These are phyloP conservation scores for Deilephila elpenor DNA, from an alignment of 2,888 invertebrate genomes.

Conservation along the genomic window DNA sequence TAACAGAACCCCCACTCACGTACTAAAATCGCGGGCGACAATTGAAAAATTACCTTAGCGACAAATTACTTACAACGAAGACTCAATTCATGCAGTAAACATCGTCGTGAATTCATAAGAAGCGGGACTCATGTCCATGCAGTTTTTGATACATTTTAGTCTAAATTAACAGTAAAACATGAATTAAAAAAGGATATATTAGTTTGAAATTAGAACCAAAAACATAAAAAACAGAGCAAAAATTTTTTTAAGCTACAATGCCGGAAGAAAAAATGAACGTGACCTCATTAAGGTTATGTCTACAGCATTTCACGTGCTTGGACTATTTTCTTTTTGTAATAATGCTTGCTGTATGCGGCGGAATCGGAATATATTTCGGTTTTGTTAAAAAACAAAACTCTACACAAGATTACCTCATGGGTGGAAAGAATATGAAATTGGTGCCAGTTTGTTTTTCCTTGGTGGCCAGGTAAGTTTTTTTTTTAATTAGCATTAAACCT, in stretches of 20 bases:
- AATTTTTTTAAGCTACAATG: not conserved
- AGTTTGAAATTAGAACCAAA: not conserved
- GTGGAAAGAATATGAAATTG: slow-evolving; percentile 90
- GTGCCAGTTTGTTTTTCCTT: slow-evolving; percentile 92
- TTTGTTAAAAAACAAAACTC: slow-evolving; percentile 86
- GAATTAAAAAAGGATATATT: not conserved
- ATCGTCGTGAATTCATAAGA: slow-evolving; percentile 37
- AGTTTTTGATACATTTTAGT: not conserved
- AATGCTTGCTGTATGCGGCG: slow-evolving; percentile 89
- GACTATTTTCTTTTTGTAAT: slow-evolving; percentile 88
- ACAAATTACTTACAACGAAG: slow-evolving; percentile 13
- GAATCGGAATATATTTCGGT: slow-evolving; percentile 92
- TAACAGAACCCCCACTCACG: slow-evolving; percentile 52
- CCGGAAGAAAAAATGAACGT: slow-evolving; percentile 55
- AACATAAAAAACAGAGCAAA: not conserved
- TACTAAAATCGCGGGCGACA: slow-evolving; percentile 65
- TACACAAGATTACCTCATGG: slow-evolving; percentile 91
- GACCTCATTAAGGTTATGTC: slow-evolving; percentile 54
- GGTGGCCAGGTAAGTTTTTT: slow-evolving; percentile 88
- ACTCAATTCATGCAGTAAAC: slow-evolving; percentile 12
- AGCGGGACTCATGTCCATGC: not conserved
- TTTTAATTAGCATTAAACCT: not conserved
- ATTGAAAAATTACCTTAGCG: slow-evolving; percentile 67
- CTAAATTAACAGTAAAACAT: not conserved
- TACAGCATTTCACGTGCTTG: slow-evolving; percentile 80